Evolutionary conservation across 2,797 vertebrate species (phyloP).

Genomic region (Onychomys torridus): DNA sequence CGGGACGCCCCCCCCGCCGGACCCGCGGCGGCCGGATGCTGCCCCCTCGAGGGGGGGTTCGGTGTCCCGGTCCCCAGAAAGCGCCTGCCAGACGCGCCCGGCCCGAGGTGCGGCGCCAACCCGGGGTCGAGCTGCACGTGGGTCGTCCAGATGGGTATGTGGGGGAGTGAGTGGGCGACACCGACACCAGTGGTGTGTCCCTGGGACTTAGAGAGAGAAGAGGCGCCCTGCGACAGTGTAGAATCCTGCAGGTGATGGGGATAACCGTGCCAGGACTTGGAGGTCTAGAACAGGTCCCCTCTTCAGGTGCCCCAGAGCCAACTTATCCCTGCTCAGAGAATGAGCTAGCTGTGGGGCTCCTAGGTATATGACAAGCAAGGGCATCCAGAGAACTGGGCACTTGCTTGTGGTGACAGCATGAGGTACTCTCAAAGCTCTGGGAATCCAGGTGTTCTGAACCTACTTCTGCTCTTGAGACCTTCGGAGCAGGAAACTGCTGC

Average conservation of each 20-base stretch:
- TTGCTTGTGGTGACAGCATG: neutral
- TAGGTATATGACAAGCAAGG: constrained; percentile 4
- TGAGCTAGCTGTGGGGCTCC: neutral
- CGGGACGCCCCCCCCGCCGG: neutral
- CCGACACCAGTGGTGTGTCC: neutral
- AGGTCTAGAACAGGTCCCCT: neutral
- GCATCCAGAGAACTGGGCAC: neutral
- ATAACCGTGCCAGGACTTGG: neutral
- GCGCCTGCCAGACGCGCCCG: neutral
- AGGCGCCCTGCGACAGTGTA: neutral
- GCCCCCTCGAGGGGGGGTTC: neutral
- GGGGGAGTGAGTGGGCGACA: neutral
- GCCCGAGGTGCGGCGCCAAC: constrained; percentile 52
- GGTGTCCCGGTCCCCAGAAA: neutral
- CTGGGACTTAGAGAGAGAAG: neutral
- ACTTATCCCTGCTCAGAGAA: neutral
- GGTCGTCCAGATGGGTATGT: constrained; percentile 18
- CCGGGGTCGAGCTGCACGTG: constrained; percentile 38
- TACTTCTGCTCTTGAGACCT: neutral
- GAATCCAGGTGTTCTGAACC: neutral
- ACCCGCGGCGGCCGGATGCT: neutral
- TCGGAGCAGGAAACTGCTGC: neutral
- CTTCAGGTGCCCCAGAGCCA: neutral
- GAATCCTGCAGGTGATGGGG: neutral
- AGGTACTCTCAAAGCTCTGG: neutral